Evolutionary conservation across 2,888 invertebrate species (phyloP).

Genomic region (Lasioglossum malachurum): DNA sequence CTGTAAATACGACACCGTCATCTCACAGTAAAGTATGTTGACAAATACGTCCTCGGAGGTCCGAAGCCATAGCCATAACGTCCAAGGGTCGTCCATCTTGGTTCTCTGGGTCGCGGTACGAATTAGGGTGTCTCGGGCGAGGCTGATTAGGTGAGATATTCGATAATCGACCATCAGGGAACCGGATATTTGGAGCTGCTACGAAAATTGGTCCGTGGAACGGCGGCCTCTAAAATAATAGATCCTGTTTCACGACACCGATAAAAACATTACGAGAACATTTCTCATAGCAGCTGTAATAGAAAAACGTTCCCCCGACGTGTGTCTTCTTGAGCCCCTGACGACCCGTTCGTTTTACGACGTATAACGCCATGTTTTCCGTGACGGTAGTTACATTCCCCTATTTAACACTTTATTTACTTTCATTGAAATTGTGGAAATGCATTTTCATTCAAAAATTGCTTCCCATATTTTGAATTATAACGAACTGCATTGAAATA

Average conservation of each 20-base stretch:
- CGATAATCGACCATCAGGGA: constrained; percentile 7
- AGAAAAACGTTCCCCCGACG: not conserved
- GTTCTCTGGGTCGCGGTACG: not conserved
- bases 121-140: not conserved
- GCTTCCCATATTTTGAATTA: not conserved
- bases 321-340: not conserved
- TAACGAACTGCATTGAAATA: not conserved
- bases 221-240: constrained; percentile 13
- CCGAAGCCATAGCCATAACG: not conserved
- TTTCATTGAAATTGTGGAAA: not conserved
- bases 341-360: not conserved
- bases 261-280: constrained; percentile 8
- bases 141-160: constrained; percentile 13
- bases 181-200: constrained; percentile 8
- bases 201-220: not conserved
- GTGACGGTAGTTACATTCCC: not conserved
- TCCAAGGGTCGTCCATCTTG: not conserved
- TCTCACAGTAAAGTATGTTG: not conserved
- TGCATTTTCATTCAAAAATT: not conserved
- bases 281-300: constrained; percentile 16
- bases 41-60: not conserved
- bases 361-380: not conserved
- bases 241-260: not conserved
- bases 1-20: not conserved
- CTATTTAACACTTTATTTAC: not conserved